These are phyloP conservation scores for Nysson spinosus DNA, from an alignment of 2,888 invertebrate species.

Conservation along the genomic window DNA sequence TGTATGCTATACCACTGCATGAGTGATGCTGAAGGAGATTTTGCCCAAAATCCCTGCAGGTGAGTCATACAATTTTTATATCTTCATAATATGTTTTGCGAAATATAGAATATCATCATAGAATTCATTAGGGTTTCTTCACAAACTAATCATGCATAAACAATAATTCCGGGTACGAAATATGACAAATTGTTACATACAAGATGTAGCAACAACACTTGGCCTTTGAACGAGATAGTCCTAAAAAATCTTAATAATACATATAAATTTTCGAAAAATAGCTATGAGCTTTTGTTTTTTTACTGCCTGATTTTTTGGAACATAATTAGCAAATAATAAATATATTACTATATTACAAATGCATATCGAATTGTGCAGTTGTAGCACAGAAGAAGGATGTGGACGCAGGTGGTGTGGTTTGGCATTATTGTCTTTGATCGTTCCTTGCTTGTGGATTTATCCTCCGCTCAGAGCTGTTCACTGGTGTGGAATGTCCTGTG, in stretches of 20 bases:
- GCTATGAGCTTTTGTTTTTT: slow-evolving; percentile 6
- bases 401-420: slow-evolving; percentile 91
- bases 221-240: too few relatives aligned
- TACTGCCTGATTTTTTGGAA: slow-evolving; percentile 8
- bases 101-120: too few relatives aligned
- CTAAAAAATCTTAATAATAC: too few relatives aligned
- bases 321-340: background rate
- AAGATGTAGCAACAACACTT: too few relatives aligned
- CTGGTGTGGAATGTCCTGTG: slow-evolving; percentile 88
- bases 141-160: too few relatives aligned
- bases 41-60: slow-evolving; percentile 90
- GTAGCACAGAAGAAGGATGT: slow-evolving; percentile 83
- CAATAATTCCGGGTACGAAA: too few relatives aligned
- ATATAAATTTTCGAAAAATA: too few relatives aligned
- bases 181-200: too few relatives aligned
- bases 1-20: slow-evolving; percentile 96
- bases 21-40: slow-evolving; percentile 93
- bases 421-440: slow-evolving; percentile 89
- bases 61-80: slow-evolving; percentile 37
- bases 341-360: slow-evolving; percentile 33
- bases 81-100: background rate
- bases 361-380: slow-evolving; percentile 59
- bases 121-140: background rate
- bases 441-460: slow-evolving; percentile 97
- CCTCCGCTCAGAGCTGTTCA: slow-evolving; percentile 91